Evolutionary conservation across 2,888 invertebrate genomes (phyloP).

Genomic region (Callimorpha dominula): DNA sequence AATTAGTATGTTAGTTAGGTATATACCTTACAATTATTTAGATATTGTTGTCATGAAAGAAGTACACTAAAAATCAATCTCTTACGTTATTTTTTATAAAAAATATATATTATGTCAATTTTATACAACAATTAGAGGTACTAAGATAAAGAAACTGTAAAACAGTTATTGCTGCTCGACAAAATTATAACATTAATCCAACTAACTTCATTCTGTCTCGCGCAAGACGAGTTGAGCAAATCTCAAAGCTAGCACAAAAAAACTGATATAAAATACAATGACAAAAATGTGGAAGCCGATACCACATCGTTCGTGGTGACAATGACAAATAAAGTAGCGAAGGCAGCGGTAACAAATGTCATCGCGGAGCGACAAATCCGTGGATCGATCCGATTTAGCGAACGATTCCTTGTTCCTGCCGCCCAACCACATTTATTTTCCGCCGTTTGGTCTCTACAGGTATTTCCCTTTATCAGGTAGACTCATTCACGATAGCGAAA

Average conservation of each 20-base stretch:
- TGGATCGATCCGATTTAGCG: slow-evolving; percentile 53
- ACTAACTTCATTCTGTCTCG: neutral
- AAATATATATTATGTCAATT: neutral
- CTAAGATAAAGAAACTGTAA: neutral
- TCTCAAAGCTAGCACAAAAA: slow-evolving; percentile 21
- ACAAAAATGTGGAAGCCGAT: slow-evolving; percentile 47
- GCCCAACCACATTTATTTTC: slow-evolving; percentile 67
- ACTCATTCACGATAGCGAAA: slow-evolving; percentile 68
- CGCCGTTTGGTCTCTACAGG: slow-evolving; percentile 69
- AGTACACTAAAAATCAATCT: too few relatives aligned
- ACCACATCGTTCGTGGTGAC: slow-evolving; percentile 56
- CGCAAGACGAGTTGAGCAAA: slow-evolving; percentile 10
- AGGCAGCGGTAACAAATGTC: slow-evolving; percentile 72
- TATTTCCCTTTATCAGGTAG: slow-evolving; percentile 71
- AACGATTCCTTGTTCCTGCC: slow-evolving; percentile 52
- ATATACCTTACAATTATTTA: too few relatives aligned
- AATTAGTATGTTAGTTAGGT: too few relatives aligned
- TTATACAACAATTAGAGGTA: neutral
- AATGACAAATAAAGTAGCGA: slow-evolving; percentile 68
- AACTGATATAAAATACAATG: slow-evolving; percentile 26
- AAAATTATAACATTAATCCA: slow-evolving; percentile 5
- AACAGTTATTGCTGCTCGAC: neutral
- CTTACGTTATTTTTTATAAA: neutral
- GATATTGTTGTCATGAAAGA: too few relatives aligned
- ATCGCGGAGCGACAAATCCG: slow-evolving; percentile 64